Evolutionary conservation across 2,113 vertebrate species (phyloP).

Genomic region (Panthera uncia): DNA sequence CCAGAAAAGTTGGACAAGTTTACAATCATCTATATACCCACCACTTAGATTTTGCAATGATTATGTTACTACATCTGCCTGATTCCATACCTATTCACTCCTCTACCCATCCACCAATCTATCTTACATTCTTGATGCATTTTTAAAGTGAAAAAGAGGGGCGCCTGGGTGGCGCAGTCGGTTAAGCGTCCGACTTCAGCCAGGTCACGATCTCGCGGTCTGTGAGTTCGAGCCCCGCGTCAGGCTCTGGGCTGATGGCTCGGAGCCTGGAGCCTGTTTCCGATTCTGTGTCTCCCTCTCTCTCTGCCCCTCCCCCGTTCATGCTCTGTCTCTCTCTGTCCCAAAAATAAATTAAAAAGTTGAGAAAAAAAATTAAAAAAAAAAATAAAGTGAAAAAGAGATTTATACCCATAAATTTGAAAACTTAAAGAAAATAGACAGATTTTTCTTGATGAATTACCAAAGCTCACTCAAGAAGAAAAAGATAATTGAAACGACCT

Average conservation of each 20-base stretch:
- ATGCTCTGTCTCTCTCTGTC: too few species aligned
- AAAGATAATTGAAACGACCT: not conserved
- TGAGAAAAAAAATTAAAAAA: too few species aligned
- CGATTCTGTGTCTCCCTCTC: too few species aligned
- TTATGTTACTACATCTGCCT: conserved; percentile 12
- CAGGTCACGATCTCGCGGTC: too few species aligned
- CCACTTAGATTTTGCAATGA: not conserved
- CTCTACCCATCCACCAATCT: not conserved
- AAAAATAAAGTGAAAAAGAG: conserved; percentile 24
- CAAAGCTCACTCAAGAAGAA: conserved; percentile 49
- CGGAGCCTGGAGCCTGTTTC: too few species aligned
- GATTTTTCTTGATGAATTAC: conserved; percentile 26
- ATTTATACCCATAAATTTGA: conserved; percentile 15
- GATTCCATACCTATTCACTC: not conserved
- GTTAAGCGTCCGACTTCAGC: too few species aligned
- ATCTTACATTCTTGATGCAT: conserved; percentile 47
- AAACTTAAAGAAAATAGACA: conserved; percentile 20
- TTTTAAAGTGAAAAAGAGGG: conserved; percentile 41
- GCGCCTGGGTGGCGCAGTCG: too few species aligned
- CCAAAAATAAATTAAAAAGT: too few species aligned
- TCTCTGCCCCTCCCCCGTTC: too few species aligned
- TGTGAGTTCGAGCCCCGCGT: too few species aligned
- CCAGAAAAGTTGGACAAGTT: conserved; percentile 15
- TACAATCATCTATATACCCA: not conserved
- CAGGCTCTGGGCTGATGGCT: too few species aligned